These are phyloP conservation scores for Ariolimax columbianus DNA, from an alignment of 2,888 invertebrate species.

Conservation along the genomic window DNA sequence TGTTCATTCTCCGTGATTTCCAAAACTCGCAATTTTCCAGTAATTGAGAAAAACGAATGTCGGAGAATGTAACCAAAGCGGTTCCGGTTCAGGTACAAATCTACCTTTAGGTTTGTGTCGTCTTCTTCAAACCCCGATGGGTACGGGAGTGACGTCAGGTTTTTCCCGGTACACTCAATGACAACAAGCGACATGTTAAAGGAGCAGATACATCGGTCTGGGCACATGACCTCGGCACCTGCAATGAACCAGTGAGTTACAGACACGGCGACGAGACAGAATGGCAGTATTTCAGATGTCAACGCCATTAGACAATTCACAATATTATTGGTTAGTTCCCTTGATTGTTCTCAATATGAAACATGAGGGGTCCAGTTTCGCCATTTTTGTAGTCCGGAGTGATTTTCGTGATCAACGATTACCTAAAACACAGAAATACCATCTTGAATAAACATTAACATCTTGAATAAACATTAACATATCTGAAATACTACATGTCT, in stretches of 20 bases:
- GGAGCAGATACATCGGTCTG: neutral
- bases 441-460: no score
- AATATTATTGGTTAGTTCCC: neutral
- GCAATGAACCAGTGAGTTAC: no score
- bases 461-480: no score
- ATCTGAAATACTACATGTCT: no score
- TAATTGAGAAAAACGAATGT: slow-evolving; percentile 13
- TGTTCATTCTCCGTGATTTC: slow-evolving; percentile 2
- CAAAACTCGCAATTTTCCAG: neutral
- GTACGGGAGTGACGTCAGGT: slow-evolving; percentile 18
- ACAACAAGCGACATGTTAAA: neutral
- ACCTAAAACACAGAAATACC: no score
- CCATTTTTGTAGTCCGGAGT: neutral
- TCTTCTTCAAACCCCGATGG: neutral
- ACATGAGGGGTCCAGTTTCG: no score
- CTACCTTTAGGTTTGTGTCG: neutral
- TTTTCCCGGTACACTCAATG: slow-evolving; percentile 24
- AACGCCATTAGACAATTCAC: neutral
- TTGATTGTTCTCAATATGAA: neutral
- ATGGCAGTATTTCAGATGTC: neutral
- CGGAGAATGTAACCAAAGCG: slow-evolving; percentile 20
- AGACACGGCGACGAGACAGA: neutral
- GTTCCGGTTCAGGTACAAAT: slow-evolving; percentile 24
- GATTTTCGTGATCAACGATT: neutral
- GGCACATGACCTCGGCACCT: neutral